Conservation (phyloP, 1,140 invertebrate species). For the Bombus difficillimus region DNA sequence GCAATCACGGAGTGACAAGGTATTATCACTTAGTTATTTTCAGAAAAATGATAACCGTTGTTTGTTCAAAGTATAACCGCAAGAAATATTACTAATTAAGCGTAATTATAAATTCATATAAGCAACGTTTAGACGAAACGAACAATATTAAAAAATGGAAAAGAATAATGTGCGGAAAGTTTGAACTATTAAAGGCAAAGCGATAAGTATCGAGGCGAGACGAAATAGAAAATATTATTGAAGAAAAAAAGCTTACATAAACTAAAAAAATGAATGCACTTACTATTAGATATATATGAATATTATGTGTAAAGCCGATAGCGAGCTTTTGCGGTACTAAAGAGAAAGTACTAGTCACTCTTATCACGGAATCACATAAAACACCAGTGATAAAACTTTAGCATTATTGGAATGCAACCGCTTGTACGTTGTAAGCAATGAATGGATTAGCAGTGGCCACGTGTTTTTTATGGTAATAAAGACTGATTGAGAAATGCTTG, state of each 20-base stretch:
- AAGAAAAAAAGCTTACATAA: constrained; percentile 28
- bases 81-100: constrained; percentile 20
- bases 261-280: constrained; percentile 48
- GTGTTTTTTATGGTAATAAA: constrained; percentile 60
- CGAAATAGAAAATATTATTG: constrained; percentile 6
- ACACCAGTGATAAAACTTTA: constrained; percentile 51
- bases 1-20: constrained; percentile 25
- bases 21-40: constrained; percentile 34
- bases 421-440: constrained; percentile 43
- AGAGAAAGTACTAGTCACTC: constrained; percentile 70
- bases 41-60: constrained; percentile 37
- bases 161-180: background rate
- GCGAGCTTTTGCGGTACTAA: constrained; percentile 61
- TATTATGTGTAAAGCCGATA: constrained; percentile 62
- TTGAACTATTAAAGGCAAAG: background rate
- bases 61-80: constrained; percentile 9
- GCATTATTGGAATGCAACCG: constrained; percentile 49
- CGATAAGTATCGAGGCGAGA: background rate
- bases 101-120: constrained; percentile 3
- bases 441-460: constrained; percentile 48
- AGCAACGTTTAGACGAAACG: constrained; percentile 17
- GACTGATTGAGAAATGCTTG: constrained; percentile 57
- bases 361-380: constrained; percentile 47
- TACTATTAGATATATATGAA: constrained; percentile 46
- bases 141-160: background rate